phyloP scores from a whole-genome alignment of 2,113 vertebrate genomes.

The Pluvianellus socialis region DNA sequence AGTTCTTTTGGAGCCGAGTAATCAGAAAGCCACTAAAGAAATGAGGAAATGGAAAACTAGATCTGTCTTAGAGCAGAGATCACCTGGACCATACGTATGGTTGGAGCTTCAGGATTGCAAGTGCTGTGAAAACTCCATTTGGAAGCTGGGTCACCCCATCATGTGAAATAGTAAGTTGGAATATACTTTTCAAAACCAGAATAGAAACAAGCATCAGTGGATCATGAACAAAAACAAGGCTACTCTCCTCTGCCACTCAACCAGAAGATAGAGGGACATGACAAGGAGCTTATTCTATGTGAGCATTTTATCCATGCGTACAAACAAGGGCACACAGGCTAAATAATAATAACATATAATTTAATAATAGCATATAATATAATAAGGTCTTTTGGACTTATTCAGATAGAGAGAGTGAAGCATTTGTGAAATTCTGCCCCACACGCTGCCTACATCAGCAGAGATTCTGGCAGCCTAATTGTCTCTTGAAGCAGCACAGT shows the following conservation, averaged over 20 bases:
- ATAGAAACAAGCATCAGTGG: not conserved
- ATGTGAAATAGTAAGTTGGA: not conserved
- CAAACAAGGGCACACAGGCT: not conserved
- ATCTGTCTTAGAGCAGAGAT: not conserved
- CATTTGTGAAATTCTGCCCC: not conserved
- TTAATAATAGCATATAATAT: not conserved
- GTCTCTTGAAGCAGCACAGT: not conserved
- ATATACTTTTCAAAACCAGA: not conserved
- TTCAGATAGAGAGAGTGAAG: not conserved
- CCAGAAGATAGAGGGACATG: not conserved
- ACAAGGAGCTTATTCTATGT: not conserved
- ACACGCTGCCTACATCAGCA: not conserved
- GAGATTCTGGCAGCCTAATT: not conserved
- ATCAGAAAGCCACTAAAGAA: not conserved
- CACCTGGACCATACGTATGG: accelerated
- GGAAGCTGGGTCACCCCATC: not conserved
- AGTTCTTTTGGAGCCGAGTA: not conserved
- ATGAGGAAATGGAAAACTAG: not conserved
- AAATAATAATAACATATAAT: not conserved
- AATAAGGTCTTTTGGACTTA: not conserved
- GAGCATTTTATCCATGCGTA: not conserved
- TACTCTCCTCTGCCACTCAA: not conserved
- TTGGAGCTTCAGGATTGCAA: not conserved
- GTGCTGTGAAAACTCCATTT: not conserved
- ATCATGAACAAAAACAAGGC: not conserved